Evolutionary conservation across 2,888 invertebrate species (phyloP), one percentile per base, ranked within the genome.

Genomic region (Rhorus exstirpatorius): DNA sequence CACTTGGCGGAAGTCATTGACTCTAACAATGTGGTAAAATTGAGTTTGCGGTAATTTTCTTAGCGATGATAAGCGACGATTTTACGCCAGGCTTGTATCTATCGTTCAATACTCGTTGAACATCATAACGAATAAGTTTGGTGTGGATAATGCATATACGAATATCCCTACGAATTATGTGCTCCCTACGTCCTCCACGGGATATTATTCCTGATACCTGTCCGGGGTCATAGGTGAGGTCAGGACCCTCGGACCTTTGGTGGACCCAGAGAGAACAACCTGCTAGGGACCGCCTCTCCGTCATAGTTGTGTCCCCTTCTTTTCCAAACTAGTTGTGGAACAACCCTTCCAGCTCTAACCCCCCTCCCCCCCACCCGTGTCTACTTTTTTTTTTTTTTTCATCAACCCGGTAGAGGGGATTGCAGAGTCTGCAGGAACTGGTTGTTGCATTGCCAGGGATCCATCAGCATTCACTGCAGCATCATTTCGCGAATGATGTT

Each of bases 181-280:
- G 10, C 44, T 31, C 19, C 21, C 21, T 51, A n/a, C 10, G n/a
- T 55, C 26, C 21, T 35, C 35, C n/a, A 24, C 6, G 10, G 38
- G 38, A 41, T 84, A 72, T 84, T 78, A 84, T 71, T 77, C 72
- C 80, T 49, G 53, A 79, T 91, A 90, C 90, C 90, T 89, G 90
- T 85, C 67, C 71, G 82, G 86, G 90, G 91, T 91, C 89, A 89
- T 86, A 89, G 89, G 88, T 87, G 85, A 83, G 91, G 90, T 91
- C 89, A 84, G 79, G 85, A 87, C 89, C 87, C 70, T 83, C 81
- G 72, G 84, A 85, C 85, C 86, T 83, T 81, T 74, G 21, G 58
- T 76, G 55, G 79, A 79, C 77, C 83, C 79, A 75, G 76, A 67
- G 67, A 61, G 41, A 86, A 67, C 88, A 89, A 91, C 91, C 91